These are phyloP conservation scores for Myotis lucifugus DNA, from an alignment of 2,113 vertebrate genomes.

Conservation along the genomic window DNA sequence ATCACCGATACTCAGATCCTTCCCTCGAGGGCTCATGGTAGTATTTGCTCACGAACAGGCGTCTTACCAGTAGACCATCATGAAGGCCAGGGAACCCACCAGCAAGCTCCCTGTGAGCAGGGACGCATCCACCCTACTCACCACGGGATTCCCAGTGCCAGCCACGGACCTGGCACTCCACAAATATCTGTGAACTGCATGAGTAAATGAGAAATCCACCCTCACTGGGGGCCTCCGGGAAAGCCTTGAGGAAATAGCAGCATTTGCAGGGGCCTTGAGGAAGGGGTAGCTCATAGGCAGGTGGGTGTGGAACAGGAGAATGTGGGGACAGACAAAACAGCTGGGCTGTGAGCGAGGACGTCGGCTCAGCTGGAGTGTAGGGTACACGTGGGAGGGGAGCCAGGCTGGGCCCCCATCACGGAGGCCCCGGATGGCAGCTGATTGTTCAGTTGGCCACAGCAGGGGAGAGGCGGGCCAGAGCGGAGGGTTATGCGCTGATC, in stretches of 20 bases:
- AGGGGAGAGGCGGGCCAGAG: background rate
- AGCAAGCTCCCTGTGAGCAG: background rate
- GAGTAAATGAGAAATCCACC: background rate
- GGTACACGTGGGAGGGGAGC: background rate
- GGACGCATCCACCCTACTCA: background rate
- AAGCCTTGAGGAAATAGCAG: background rate
- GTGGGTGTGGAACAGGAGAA: background rate
- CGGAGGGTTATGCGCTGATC: rapidly evolving
- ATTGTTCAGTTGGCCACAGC: background rate
- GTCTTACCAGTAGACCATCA: rapidly evolving
- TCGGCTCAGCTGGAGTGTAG: rapidly evolving
- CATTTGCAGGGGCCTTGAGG: background rate
- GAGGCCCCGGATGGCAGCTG: background rate
- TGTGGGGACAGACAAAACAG: no score
- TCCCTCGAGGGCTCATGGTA: background rate
- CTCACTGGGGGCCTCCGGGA: background rate
- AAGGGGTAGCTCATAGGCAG: background rate
- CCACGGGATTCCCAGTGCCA: background rate
- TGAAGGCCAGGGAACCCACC: background rate
- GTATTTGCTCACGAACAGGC: background rate
- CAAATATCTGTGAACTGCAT: background rate
- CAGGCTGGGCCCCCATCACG: rapidly evolving
- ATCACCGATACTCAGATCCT: background rate
- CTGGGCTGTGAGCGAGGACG: background rate
- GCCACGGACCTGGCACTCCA: background rate